Evolutionary conservation across 2,797 vertebrate genomes (phyloP).

Genomic region (Cryptoprocta ferox): DNA sequence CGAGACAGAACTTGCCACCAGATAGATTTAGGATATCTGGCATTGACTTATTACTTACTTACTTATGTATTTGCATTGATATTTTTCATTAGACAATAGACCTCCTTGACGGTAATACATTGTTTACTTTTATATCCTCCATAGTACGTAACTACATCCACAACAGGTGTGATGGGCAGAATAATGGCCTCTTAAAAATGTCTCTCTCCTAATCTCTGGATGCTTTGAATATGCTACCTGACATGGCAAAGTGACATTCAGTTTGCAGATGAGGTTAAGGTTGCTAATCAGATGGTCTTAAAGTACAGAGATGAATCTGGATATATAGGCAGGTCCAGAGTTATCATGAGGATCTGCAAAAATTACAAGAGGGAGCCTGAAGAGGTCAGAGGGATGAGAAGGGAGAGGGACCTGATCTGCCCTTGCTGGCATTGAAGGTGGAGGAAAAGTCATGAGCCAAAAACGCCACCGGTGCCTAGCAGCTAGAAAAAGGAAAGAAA

Average conservation of each 20-base stretch:
- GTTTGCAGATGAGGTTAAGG: background rate
- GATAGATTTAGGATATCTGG: background rate
- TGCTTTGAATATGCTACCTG: background rate
- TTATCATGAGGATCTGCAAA: background rate
- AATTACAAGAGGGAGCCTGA: background rate
- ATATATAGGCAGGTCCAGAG: too few species aligned
- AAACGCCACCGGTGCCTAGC: background rate
- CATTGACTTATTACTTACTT: background rate
- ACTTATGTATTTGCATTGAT: too few species aligned
- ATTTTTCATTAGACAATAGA: background rate
- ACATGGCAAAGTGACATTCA: background rate
- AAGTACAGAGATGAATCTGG: background rate
- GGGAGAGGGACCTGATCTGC: background rate
- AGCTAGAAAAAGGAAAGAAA: background rate
- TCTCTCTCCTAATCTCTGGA: background rate
- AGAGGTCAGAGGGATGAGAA: background rate
- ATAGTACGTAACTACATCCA: background rate
- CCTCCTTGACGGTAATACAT: background rate
- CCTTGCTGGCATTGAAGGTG: background rate
- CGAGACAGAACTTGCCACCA: background rate
- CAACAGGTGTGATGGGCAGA: background rate
- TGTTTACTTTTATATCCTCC: background rate
- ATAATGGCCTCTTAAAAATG: background rate
- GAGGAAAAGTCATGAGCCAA: background rate
- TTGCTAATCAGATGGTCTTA: background rate